Percentiles rank a stretch among this genome's conserved stretches.
Evolutionary conservation across 2,113 vertebrate species (phyloP).

Genomic region (Xyliphius kryptos): DNA sequence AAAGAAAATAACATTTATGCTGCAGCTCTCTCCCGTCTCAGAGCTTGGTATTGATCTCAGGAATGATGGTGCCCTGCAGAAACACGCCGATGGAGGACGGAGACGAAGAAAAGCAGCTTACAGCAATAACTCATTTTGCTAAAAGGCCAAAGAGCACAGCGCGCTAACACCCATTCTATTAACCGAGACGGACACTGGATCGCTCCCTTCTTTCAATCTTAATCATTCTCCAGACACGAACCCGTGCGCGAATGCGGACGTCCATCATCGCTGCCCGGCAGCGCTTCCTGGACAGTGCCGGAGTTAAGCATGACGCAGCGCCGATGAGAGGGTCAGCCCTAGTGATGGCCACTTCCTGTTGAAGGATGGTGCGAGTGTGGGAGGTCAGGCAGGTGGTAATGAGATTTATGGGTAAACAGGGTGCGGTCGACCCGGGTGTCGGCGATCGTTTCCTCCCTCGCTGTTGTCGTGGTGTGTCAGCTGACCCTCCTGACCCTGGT

Average conservation of each 20-base stretch:
- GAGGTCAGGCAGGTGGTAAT: conserved; percentile 42
- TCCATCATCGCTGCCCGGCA: neutral
- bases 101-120: conserved; percentile 19
- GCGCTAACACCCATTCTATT: conserved; percentile 17
- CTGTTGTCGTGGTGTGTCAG: too few relatives aligned
- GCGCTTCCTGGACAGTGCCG: neutral
- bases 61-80: conserved; percentile 34
- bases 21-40: conserved; percentile 1
- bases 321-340: conserved; percentile 22
- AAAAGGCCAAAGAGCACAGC: conserved; percentile 31
- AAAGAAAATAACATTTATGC: conserved; percentile 32
- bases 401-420: conserved; percentile 43
- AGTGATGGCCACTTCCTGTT: conserved; percentile 32
- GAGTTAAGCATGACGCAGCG: conserved; percentile 6
- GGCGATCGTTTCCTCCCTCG: too few relatives aligned
- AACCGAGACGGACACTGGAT: conserved; percentile 17
- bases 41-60: conserved; percentile 31
- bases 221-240: conserved; percentile 3
- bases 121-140: conserved; percentile 26
- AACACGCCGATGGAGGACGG: conserved; percentile 25
- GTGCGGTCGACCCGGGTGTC: conserved; percentile 4
- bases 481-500: too few relatives aligned
- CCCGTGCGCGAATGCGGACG: neutral
- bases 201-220: conserved; percentile 17
- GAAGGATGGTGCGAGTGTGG: conserved; percentile 17